phyloP scores from a whole-genome alignment of 2,888 invertebrate genomes.

The Dermolepida albohirtum region DNA sequence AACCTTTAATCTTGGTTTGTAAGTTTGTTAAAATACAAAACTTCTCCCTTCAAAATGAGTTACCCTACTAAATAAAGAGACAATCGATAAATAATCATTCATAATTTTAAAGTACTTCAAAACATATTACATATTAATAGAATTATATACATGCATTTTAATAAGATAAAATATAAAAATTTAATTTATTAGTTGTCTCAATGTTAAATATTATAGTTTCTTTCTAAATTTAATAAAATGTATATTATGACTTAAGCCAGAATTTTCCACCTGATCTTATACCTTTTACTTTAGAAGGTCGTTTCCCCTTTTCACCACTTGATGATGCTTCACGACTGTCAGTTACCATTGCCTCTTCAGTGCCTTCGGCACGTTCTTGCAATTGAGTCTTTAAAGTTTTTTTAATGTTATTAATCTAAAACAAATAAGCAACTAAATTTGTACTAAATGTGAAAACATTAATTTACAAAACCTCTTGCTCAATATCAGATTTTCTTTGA shows the following conservation, averaged over 20 bases:
- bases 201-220: not conserved
- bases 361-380: constrained; percentile 73
- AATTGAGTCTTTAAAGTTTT: constrained; percentile 86
- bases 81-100: too few species aligned
- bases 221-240: constrained; percentile 5
- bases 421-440: constrained; percentile 41
- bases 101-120: too few species aligned
- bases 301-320: constrained; percentile 69
- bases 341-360: constrained; percentile 86
- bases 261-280: constrained; percentile 76
- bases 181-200: constrained; percentile 2
- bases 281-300: constrained; percentile 74
- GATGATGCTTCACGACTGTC: constrained; percentile 75
- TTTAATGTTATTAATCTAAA: constrained; percentile 86
- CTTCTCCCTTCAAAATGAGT: too few species aligned
- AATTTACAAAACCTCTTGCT: constrained; percentile 77
- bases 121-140: constrained; percentile 8
- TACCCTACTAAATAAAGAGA: too few species aligned
- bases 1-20: too few species aligned
- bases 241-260: constrained; percentile 70
- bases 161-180: constrained; percentile 1
- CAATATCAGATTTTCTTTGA: constrained; percentile 84
- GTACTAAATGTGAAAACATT: too few species aligned
- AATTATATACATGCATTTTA: not conserved
- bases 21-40: too few species aligned